Evolutionary conservation across 2,888 invertebrate genomes (phyloP).

Genomic region (Netelia virgata): DNA sequence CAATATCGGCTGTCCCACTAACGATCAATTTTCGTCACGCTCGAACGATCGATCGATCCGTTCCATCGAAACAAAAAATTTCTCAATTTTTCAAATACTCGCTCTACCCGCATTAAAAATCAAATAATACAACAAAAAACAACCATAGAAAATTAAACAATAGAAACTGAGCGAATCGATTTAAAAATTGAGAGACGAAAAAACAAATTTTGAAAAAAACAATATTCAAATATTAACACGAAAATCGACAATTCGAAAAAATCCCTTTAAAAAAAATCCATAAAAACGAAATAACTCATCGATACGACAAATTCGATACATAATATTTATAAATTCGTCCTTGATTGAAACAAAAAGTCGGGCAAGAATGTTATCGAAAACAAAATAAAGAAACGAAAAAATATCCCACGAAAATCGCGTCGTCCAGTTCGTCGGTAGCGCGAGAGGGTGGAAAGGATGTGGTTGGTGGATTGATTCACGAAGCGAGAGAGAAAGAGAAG

Average conservation of each 20-base stretch:
- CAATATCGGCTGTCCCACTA: neutral
- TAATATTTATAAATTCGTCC: too few species aligned
- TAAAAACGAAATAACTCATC: too few species aligned
- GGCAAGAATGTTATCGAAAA: too few species aligned
- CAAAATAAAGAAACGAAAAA: neutral
- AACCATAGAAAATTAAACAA: too few species aligned
- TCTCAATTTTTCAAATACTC: neutral
- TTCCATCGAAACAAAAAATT: neutral
- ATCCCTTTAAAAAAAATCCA: too few species aligned
- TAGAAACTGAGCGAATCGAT: too few species aligned
- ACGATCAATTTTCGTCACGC: neutral
- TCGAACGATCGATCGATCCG: neutral
- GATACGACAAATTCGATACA: too few species aligned
- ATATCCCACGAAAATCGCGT: neutral
- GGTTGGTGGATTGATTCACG: slow-evolving; percentile 42
- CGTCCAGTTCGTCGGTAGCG: neutral
- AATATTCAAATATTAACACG: neutral
- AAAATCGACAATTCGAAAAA: too few species aligned
- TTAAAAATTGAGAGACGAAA: too few species aligned
- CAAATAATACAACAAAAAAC: too few species aligned
- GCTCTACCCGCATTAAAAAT: neutral
- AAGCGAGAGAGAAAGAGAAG: slow-evolving; percentile 2
- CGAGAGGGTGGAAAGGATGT: neutral
- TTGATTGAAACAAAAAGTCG: too few species aligned
- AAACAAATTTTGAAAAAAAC: neutral